Base-by-base conservation (phyloP, 2,888 invertebrate species). In the Cataglyphis livida region DNA sequence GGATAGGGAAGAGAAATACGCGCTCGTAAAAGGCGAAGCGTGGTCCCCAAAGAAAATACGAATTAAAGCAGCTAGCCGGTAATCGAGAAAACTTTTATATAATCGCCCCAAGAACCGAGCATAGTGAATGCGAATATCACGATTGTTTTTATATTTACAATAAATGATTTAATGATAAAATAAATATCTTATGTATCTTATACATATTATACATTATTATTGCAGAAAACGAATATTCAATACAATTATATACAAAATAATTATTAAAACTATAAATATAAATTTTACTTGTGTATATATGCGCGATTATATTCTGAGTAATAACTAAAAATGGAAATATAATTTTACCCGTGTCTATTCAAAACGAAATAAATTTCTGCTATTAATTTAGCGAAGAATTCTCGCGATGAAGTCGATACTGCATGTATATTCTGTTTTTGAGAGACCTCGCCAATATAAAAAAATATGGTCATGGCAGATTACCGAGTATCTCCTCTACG, bases 41-140 rank as follows among this genome's bases (percentile, higher is more conserved):
- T 88, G 88, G 92, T 92, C 90, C 91, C 92, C 90, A 91, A 93
- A 93, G 93, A 93, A 94, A 93, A 94, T 93, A 92, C 93, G 92
- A 93, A 94, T 94, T 93, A 93, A 92, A 93, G 90, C 92, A 89
- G 90, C 91, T 90, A 88, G 89, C 87, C 88, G 84, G 85, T 88
- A 87, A 90, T 90, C 89, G 87, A 68, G 85, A 86, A 86, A 89
- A 87, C 90, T 91, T 92, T 87, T 87, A 85, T 89, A 86, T 85
- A 87, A 91, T 89, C 89, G 86, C 66, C 61, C 38, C 64, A 59
- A 83, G 44, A 21, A 35, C 18, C 25, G 59, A 83, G 64, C 0
- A 41, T 18, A 9, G 12, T 18, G 2, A 32, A 76, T 54, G n/a
- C 15, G 12, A 66, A 76, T 5, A 15, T 5, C 54, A 57, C 51